Evolutionary conservation across 1,140 invertebrate species (phyloP), one percentile per base, ranked within the genome.

Genomic region (Campoletis sonorensis): DNA sequence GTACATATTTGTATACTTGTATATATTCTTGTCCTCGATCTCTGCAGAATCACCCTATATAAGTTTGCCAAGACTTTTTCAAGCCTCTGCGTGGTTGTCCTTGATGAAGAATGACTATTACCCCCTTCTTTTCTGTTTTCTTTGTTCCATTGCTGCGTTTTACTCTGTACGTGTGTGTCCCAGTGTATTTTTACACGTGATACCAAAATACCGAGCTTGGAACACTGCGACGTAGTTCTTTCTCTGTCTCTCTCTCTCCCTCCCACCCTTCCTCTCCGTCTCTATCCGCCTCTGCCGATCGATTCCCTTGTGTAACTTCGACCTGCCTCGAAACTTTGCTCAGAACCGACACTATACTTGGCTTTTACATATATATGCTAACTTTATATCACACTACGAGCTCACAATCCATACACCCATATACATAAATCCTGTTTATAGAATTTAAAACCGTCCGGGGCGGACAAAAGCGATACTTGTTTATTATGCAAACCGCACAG

Each of bases 381-480:
- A 45, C 40, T 45, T 45, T 11, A 45, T 45, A 13, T 13, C 40
- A 11, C 3, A 45, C 3, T 45, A 45, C 40, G 40, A 1, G 40
- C 40, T 8, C 40, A 45, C 8, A 45, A 45, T 45, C 40, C 40
- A 45, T 13, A 11, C 40, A 54, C 79, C n/a, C n/a, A n/a, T 80
- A 79, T 80, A 81, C 76, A 79, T 77, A 58, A 76, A 18, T 5
- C 79, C 80, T 83, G 80, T 83, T 83, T 83, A 83, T 83, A 83
- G 82, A 79, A 83, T 80, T 83, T 83, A 81, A 83, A 83, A 83
- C 79, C 80, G 79, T 83, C 73, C 73, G 30, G 73, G 72, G 49
- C 51, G 78, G 40, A 45, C 68, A 71, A 40, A 71, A 71, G 68
- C 68, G 30, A 45, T 45, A 45, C 40, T 45, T 45, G 40, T 45